Evolutionary conservation across 2,113 vertebrate genomes (phyloP), one percentile per base, ranked within the genome.

Genomic region (Leucoraja erinaceus): DNA sequence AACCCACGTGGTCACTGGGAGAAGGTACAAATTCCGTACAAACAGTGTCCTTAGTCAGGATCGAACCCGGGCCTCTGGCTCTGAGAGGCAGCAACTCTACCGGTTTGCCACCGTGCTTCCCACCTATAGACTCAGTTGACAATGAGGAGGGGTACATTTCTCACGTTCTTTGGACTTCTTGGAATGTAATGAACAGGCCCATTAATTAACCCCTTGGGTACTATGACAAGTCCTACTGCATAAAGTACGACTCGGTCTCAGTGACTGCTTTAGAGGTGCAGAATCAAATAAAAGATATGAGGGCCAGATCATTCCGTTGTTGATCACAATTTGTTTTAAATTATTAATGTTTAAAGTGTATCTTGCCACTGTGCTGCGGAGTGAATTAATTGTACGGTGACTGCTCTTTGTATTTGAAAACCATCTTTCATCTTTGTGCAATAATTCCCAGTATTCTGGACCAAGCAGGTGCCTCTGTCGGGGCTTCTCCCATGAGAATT

Each of bases 401-500:
- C n/a, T 18, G 59, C 14, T 2, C 59, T 88, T 61, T 66, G n/a
- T 33, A n/a, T 63, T 63, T n/a, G 22, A 63, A n/a, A 31, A 22
- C 20, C 9, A 91, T 72, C 68, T 91, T 74, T 8, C 47, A 91
- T 91, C 33, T 72, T 38, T 91, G 66, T 22, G 11, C 20, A 72
- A 91, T 47, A 72, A 72, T 72, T 91, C 10, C 63, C 90, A 74
- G 68, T 25, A 91, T 88, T 88, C 31, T 63, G 59, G 59, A 88
- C 8, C 11, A 70, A 47, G 68, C 90, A 91, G 66, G 68, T 91
- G 66, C 4, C 90, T 31, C 22, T 18, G 28, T 22, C 20, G 38
- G 66, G 66, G 66, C 90, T 47, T 38, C 90, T 91, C 90, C 66
- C 59, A 68, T 91, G 90, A 25, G 90, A 91, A 72, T 91, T 28